These are phyloP conservation scores for Hypolimnas misippus DNA, from an alignment of 2,888 invertebrate species.

Conservation along the genomic window DNA sequence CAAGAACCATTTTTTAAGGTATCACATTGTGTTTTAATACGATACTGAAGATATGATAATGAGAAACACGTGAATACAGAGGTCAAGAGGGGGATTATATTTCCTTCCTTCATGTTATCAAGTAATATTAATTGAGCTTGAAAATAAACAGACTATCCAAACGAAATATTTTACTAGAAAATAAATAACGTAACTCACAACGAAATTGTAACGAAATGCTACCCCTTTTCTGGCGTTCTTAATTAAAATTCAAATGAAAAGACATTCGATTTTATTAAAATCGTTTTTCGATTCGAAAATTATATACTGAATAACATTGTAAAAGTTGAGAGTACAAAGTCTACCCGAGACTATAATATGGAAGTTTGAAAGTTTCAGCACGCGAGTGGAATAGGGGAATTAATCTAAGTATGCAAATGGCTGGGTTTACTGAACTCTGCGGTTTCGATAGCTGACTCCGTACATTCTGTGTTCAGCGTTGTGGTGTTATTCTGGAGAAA, in stretches of 20 bases:
- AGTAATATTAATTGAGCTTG: not conserved
- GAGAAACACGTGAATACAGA: constrained; percentile 20
- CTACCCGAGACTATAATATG: constrained; percentile 7
- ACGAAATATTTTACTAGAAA: not conserved
- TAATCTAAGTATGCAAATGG: constrained; percentile 33
- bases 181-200: not conserved
- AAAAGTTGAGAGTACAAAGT: constrained; percentile 12
- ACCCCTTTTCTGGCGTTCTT: not conserved
- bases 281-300: constrained; percentile 1
- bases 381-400: constrained; percentile 20
- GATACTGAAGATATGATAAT: constrained; percentile 6
- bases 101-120: constrained; percentile 7
- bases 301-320: not conserved
- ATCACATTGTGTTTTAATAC: not conserved
- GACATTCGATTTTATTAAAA: not conserved
- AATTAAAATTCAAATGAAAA: constrained; percentile 10
- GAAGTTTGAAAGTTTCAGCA: constrained; percentile 15
- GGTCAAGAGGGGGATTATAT: constrained; percentile 16
- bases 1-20: not conserved
- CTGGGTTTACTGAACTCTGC: constrained; percentile 34
- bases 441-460: constrained; percentile 22
- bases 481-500: constrained; percentile 7
- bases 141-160: not conserved
- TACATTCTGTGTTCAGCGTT: constrained; percentile 26
- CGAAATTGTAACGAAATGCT: not conserved